These are phyloP conservation scores for Dendrocincla tyrannina DNA, from an alignment of 2,797 vertebrate species.

Conservation along the genomic window DNA sequence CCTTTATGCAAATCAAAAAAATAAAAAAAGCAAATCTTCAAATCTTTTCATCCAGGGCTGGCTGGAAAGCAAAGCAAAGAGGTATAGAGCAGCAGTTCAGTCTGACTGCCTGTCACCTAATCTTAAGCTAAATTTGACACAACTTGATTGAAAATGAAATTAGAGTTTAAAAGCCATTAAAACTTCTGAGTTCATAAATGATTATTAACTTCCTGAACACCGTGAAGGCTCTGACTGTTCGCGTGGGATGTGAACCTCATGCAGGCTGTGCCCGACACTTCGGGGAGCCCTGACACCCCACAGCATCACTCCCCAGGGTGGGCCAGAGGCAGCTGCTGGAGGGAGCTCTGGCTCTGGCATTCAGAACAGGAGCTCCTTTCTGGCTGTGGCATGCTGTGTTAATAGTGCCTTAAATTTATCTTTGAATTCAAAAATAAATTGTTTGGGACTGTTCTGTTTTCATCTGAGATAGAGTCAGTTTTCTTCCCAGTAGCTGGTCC, in stretches of 20 bases:
- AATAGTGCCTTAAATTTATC: not conserved
- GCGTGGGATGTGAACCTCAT: not conserved
- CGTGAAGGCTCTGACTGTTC: not conserved
- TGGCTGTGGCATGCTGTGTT: not conserved
- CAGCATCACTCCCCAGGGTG: not conserved
- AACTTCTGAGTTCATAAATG: not conserved
- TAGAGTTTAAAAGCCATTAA: constrained; percentile 1
- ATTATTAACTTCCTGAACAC: not conserved
- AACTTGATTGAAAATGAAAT: constrained; percentile 27
- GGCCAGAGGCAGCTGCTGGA: not conserved
- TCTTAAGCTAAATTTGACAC: not conserved
- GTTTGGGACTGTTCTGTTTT: not conserved
- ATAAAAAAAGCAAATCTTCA: not conserved
- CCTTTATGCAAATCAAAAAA: not conserved
- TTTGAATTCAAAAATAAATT: not conserved
- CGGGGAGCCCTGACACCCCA: not conserved
- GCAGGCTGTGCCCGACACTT: not conserved
- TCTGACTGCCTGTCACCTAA: not conserved
- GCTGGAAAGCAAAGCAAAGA: not conserved
- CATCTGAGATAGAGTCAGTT: not conserved
- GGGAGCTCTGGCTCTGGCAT: fast-evolving
- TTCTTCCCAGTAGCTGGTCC: not conserved
- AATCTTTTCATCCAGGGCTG: not conserved
- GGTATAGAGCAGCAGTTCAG: not conserved
- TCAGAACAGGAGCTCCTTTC: not conserved